These are phyloP conservation scores for Sylvia atricapilla DNA, from an alignment of 2,113 vertebrate genomes.

Conservation along the genomic window DNA sequence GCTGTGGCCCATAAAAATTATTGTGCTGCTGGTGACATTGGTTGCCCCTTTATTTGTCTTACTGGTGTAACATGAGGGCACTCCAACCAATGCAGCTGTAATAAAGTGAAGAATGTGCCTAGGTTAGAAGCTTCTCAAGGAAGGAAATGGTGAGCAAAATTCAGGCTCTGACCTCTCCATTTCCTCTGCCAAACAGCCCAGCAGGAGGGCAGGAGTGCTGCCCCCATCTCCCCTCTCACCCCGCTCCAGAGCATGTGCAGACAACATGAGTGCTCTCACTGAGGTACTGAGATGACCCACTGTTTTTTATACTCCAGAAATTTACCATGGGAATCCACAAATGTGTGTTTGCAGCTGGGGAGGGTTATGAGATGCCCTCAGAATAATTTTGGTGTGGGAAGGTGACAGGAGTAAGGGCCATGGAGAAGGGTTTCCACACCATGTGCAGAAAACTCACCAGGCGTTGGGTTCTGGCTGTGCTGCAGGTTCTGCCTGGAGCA, in stretches of 20 bases:
- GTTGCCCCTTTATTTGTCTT: neutral
- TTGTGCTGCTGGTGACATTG: neutral
- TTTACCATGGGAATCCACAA: neutral
- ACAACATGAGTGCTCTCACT: rapidly evolving
- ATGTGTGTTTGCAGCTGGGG: neutral
- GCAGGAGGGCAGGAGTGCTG: neutral
- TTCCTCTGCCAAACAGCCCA: neutral
- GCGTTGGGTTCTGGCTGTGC: neutral
- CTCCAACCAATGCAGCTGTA: neutral
- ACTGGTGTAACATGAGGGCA: rapidly evolving
- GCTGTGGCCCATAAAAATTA: neutral
- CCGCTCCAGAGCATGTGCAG: rapidly evolving
- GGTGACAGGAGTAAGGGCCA: neutral
- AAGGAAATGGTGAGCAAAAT: neutral
- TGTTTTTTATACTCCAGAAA: neutral
- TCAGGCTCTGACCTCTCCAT: rapidly evolving
- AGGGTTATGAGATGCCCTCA: neutral
- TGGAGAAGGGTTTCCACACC: neutral
- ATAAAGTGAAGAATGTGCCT: neutral
- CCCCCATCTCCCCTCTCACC: rapidly evolving
- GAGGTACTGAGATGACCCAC: neutral
- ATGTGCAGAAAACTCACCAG: neutral
- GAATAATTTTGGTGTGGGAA: rapidly evolving
- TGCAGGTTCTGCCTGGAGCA: neutral
- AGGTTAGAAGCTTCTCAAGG: rapidly evolving